Evolutionary conservation across 2,113 vertebrate genomes (phyloP), one percentile per base, ranked within the genome.

Genomic region (Hiodon tergisus): DNA sequence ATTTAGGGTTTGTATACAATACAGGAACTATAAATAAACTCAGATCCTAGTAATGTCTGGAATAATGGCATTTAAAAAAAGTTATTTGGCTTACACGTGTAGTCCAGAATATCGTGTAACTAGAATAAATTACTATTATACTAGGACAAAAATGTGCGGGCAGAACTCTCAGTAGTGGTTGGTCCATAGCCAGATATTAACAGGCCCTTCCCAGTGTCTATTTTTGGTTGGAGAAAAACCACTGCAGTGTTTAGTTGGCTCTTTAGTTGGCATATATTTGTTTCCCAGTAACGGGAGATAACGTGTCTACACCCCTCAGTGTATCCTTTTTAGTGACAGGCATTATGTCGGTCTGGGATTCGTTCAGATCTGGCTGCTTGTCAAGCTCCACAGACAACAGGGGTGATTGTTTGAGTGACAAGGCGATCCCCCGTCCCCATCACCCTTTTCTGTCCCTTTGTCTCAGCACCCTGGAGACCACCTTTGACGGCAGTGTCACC

Each of bases 391-490:
- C 14, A 54, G 4, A 50, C 14, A 4, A 14, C 73, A 51, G 63
- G 54, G 46, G 73, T 67, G 60, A 6, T 31, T 67, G 7, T 55
- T 52, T 58, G 13, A 31, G 0, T 57, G 7, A 47, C 1, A 16
- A 31, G 53, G 46, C 47, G n/a, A 1, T 59, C 57, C n/a, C 11
- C 17, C 31, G 53, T 47, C 54, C 13, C 0, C 17, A 2, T 77
- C 9, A 66, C 6, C 67, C 57, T 63, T 4, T 31, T 4, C n/a
- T 31, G 31, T 31, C 61, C 17, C 76, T 3, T 14, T 67, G n/a
- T 75, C 77, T 14, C 50, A 99, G 97, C 90, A 95, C 95, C 0
- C 78, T 99, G 90, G 97, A 99, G 85, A 98, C 97, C 2, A 98
- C 96, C 0, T 98, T 99, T 5, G 97, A 98, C 75, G 90, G 91